Conservation (phyloP, 92 coral and sea anemone species). For the Bergia puertoricense region DNA sequence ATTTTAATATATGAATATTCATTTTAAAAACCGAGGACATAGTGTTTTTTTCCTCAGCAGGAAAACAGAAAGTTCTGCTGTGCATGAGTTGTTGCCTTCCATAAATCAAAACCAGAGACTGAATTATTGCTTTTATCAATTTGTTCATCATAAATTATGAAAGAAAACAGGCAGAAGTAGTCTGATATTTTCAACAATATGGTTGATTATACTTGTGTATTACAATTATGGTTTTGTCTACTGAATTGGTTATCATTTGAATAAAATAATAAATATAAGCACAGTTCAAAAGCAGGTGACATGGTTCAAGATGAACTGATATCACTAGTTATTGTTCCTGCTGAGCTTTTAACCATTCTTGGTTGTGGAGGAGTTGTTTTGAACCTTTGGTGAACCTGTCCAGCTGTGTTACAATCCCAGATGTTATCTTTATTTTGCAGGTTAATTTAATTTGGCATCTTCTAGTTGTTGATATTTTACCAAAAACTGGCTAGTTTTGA, state of each 20-base stretch:
- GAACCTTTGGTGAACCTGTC: neutral
- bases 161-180: neutral
- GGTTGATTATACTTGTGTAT: neutral
- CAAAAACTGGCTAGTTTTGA: neutral
- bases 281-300: neutral
- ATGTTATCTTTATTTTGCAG: neutral
- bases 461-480: neutral
- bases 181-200: neutral
- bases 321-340: constrained; percentile 11
- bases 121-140: neutral
- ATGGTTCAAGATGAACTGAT: neutral
- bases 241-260: neutral
- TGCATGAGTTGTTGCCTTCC: neutral
- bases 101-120: neutral
- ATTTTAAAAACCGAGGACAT: neutral
- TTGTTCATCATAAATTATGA: neutral
- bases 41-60: neutral
- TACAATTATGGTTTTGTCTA: neutral
- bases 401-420: neutral
- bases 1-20: neutral
- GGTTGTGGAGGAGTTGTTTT: constrained; percentile 5
- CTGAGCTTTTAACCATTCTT: constrained; percentile 10
- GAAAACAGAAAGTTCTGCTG: neutral
- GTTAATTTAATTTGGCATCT: neutral
- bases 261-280: neutral